phyloP scores from a whole-genome alignment of 2,888 invertebrate genomes.

The Limnephilus marmoratus region DNA sequence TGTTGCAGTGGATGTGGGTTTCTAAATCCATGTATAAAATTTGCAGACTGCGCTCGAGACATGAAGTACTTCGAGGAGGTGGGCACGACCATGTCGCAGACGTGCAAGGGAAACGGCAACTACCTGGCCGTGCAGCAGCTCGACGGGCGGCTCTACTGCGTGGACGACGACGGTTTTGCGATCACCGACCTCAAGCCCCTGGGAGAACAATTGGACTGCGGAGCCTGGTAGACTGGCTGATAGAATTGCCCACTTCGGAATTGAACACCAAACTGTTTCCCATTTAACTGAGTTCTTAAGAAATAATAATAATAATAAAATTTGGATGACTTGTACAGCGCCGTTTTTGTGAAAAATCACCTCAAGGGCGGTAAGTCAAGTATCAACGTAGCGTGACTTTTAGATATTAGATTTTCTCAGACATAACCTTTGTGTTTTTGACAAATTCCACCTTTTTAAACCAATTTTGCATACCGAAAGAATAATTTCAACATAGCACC shows the following conservation, averaged over 20 bases:
- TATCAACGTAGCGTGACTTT: too few species aligned
- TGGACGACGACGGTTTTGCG: slow-evolving; percentile 79
- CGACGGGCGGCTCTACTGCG: slow-evolving; percentile 77
- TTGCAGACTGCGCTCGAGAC: slow-evolving; percentile 81
- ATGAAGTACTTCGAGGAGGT: slow-evolving; percentile 74
- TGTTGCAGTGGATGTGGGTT: background rate
- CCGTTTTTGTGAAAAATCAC: too few species aligned
- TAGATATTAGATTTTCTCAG: background rate
- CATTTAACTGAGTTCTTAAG: too few species aligned
- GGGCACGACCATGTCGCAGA: slow-evolving; percentile 74
- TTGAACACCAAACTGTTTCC: background rate
- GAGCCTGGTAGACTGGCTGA: slow-evolving; percentile 16
- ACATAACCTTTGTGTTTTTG: too few species aligned
- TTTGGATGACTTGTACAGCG: too few species aligned
- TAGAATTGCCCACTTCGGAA: background rate
- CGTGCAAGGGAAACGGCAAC: slow-evolving; percentile 78
- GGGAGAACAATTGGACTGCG: slow-evolving; percentile 59
- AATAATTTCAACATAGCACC: too few species aligned
- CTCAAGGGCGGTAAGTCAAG: too few species aligned
- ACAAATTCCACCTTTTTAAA: too few species aligned
- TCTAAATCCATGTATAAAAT: background rate
- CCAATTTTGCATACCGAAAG: too few species aligned
- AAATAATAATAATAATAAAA: too few species aligned
- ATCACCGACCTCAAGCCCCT: slow-evolving; percentile 65
- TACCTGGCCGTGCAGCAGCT: slow-evolving; percentile 77